Evolutionary conservation across 2,888 invertebrate species (phyloP).

Genomic region (Pegoplata infirma): DNA sequence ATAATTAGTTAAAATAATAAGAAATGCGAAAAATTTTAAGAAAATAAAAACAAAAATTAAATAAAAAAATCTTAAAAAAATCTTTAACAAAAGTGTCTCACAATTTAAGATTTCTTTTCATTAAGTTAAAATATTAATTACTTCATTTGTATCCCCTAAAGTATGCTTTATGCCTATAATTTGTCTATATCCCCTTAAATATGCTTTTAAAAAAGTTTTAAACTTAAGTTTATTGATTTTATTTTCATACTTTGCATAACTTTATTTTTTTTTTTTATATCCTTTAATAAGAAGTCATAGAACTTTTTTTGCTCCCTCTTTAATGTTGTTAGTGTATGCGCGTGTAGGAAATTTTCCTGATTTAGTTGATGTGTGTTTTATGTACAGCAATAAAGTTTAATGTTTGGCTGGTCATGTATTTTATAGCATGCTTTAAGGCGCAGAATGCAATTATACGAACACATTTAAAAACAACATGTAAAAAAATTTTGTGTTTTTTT

Average conservation of each 20-base stretch:
- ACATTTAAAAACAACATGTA: conserved; percentile 9
- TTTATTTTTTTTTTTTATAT: conserved; percentile 4
- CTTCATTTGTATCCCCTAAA: too few relatives aligned
- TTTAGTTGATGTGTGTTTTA: conserved; percentile 12
- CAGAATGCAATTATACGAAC: conserved; percentile 18
- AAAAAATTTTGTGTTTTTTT: conserved; percentile 1
- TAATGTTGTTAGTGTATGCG: conserved; percentile 12
- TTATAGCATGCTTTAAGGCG: conserved; percentile 31
- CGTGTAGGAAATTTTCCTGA: not conserved
- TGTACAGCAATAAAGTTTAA: conserved; percentile 24
- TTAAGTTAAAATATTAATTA: too few relatives aligned
- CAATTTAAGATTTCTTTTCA: too few relatives aligned
- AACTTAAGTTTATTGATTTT: conserved; percentile 51
- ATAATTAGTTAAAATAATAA: too few relatives aligned
- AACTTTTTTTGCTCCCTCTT: conserved; percentile 35
- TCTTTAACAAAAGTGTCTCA: too few relatives aligned
- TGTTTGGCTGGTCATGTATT: conserved; percentile 48
- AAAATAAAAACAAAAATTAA: too few relatives aligned
- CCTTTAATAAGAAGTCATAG: conserved; percentile 36
- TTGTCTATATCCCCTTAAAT: not conserved
- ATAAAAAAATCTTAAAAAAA: too few relatives aligned
- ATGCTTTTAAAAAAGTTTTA: conserved; percentile 8
- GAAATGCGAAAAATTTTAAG: too few relatives aligned
- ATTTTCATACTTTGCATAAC: conserved; percentile 11
- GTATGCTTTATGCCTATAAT: too few relatives aligned